Evolutionary conservation across 2,797 vertebrate genomes (phyloP).

Genomic region (Cyprinodon diabolis): DNA sequence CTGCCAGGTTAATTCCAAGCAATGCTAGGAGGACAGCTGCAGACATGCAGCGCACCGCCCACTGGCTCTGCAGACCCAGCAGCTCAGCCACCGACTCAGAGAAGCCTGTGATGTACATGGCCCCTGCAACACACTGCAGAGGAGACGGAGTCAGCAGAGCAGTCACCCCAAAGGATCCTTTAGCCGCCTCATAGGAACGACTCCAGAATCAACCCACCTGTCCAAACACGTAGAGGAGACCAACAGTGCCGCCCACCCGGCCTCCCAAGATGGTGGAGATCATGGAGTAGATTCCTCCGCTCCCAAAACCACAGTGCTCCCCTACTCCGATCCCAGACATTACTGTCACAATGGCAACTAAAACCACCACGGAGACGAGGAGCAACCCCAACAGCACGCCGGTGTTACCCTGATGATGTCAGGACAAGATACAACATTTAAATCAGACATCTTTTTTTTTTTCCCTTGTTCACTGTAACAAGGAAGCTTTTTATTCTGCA

Average conservation of each 20-base stretch:
- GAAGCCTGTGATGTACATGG: slow-evolving; percentile 98
- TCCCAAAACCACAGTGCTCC: slow-evolving; percentile 85
- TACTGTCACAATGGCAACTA: slow-evolving; percentile 92
- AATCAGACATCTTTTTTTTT: not conserved
- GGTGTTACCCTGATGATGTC: slow-evolving; percentile 87
- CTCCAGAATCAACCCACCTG: slow-evolving; percentile 77
- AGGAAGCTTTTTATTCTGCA: not conserved
- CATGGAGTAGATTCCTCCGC: slow-evolving; percentile 96
- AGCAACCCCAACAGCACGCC: slow-evolving; percentile 91
- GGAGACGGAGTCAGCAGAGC: not conserved
- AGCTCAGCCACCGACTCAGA: slow-evolving; percentile 92
- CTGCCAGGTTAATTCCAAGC: slow-evolving; percentile 95
- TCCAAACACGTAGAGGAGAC: slow-evolving; percentile 95
- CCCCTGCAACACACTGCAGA: slow-evolving; percentile 93
- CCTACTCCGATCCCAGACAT: slow-evolving; percentile 93
- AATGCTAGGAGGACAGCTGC: slow-evolving; percentile 86
- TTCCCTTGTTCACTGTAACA: not conserved
- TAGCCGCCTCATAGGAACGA: not conserved
- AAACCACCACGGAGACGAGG: slow-evolving; percentile 90
- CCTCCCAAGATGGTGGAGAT: slow-evolving; percentile 92
- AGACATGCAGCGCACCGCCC: slow-evolving; percentile 90
- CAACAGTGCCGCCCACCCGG: slow-evolving; percentile 89
- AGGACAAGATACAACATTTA: not conserved
- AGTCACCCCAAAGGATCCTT: not conserved
- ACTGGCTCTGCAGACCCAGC: slow-evolving; percentile 86